Evolutionary conservation across 2,888 invertebrate genomes (phyloP), one percentile per base, ranked within the genome.

Genomic region (Cryptocephalus moraei): DNA sequence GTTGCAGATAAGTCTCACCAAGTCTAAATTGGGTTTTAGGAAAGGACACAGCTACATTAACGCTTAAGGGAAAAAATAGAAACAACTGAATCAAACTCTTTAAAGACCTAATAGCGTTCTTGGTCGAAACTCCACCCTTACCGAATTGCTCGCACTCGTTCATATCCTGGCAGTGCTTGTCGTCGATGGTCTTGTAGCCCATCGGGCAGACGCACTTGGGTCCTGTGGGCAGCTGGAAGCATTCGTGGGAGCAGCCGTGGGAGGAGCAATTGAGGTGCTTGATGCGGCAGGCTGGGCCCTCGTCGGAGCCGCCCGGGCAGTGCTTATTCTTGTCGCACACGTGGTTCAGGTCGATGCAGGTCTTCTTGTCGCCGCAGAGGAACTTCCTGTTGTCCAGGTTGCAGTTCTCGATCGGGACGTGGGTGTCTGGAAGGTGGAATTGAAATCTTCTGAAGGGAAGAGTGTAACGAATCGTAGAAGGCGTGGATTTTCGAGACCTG

Each of bases 101-200:
- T n/a, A n/a, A n/a, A n/a, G n/a, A n/a, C n/a, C n/a, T n/a, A n/a
- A n/a, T n/a, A n/a, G n/a, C n/a, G n/a, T n/a, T n/a, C n/a, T 22
- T 22, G 22, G 22, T 22, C 22, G 6, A 6, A 2, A 22, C 22
- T 2, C 22, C 2, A 41, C 41, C 50, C 59, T 59, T 59, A 68
- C 84, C 84, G 50, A 73, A 74, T 0, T 67, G 63, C 33, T 74
- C 66, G 56, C 87, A 87, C 58, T 84, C 84, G 61, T 87, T 71
- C 3, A 81, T 71, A 56, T 84, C 84, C 51, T 68, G 62, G 53
- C 80, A 79, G 1, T 67, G 68, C n/a, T 63, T 62, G 46, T 64
- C 62, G 59, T 73, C 58, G 62, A 64, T 66, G 67, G 50, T 60
- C 40, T 54, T 57, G 53, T 64, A 69, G 1, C 75, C 79, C 4